These are phyloP conservation scores for Phylloscopus trochiloides DNA, from an alignment of 2,113 vertebrate genomes.

Conservation along the genomic window DNA sequence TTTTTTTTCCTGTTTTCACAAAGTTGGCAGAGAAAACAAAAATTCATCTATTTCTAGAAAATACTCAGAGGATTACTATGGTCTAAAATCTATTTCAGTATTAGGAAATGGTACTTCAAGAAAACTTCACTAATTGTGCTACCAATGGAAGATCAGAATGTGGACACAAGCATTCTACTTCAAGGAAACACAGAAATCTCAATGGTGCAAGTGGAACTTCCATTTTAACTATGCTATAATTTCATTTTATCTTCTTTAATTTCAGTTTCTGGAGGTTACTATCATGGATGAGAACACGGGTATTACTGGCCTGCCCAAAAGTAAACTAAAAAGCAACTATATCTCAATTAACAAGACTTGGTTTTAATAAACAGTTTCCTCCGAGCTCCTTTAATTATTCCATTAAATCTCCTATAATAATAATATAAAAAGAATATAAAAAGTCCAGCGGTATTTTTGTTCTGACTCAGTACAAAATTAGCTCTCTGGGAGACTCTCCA, in stretches of 20 bases:
- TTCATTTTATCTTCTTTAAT: neutral
- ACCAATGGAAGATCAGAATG: neutral
- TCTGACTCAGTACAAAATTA: neutral
- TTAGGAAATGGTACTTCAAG: neutral
- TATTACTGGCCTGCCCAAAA: neutral
- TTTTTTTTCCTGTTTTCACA: neutral
- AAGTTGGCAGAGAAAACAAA: neutral
- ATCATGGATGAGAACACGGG: neutral
- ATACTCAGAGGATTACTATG: neutral
- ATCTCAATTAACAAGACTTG: neutral
- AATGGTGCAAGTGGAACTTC: neutral
- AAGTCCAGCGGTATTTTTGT: neutral
- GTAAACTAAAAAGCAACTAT: neutral
- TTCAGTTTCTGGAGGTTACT: neutral
- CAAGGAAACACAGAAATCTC: neutral
- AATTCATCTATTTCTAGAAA: neutral
- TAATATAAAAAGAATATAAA: neutral
- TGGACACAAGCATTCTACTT: neutral
- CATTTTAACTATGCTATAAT: neutral
- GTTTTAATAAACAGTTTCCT: neutral
- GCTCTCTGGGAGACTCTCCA: neutral
- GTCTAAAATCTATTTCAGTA: neutral
- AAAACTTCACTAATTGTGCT: neutral
- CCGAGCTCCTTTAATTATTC: neutral
- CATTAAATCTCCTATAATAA: neutral